These are phyloP conservation scores for Griposia aprilina DNA, from an alignment of 2,888 invertebrate species.

Conservation along the genomic window DNA sequence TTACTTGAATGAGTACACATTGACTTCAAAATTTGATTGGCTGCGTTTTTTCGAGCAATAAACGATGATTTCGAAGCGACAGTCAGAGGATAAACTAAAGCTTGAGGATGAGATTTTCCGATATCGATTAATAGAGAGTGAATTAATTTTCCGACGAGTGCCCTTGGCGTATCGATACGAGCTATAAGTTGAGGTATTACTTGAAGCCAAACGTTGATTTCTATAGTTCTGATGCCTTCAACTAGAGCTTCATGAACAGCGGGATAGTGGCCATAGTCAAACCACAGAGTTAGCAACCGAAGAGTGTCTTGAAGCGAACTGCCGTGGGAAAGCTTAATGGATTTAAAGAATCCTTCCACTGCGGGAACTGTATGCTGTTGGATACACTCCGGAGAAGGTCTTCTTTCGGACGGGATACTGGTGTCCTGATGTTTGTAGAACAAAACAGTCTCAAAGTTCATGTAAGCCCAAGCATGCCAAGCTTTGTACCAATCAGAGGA, in stretches of 20 bases:
- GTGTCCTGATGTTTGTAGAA: slow-evolving; percentile 90
- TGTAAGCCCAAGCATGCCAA: slow-evolving; percentile 99
- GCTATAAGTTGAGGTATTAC: slow-evolving; percentile 99
- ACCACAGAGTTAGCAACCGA: slow-evolving; percentile 98
- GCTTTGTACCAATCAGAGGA: slow-evolving; percentile 98
- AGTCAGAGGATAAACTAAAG: slow-evolving; percentile 98
- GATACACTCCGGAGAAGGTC: slow-evolving; percentile 89
- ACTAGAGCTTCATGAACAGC: slow-evolving; percentile 98
- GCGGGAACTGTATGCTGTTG: slow-evolving; percentile 97
- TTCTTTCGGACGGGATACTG: slow-evolving; percentile 72
- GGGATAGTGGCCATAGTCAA: slow-evolving; percentile 98
- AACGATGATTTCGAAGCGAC: slow-evolving; percentile 99
- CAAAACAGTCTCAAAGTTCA: slow-evolving; percentile 98
- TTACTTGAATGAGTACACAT: slow-evolving; percentile 98
- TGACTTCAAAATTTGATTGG: slow-evolving; percentile 97
- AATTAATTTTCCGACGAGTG: slow-evolving; percentile 96
- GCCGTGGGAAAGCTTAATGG: slow-evolving; percentile 97
- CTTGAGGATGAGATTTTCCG: slow-evolving; percentile 99
- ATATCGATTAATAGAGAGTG: slow-evolving; percentile 98
- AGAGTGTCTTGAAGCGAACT: slow-evolving; percentile 99
- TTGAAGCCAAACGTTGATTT: slow-evolving; percentile 99
- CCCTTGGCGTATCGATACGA: slow-evolving; percentile 98
- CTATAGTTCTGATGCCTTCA: slow-evolving; percentile 97
- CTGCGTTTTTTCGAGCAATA: slow-evolving; percentile 95
- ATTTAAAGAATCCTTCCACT: slow-evolving; percentile 98